These are phyloP conservation scores for Campaea margaritaria DNA, from an alignment of 2,888 invertebrate species.

Conservation along the genomic window DNA sequence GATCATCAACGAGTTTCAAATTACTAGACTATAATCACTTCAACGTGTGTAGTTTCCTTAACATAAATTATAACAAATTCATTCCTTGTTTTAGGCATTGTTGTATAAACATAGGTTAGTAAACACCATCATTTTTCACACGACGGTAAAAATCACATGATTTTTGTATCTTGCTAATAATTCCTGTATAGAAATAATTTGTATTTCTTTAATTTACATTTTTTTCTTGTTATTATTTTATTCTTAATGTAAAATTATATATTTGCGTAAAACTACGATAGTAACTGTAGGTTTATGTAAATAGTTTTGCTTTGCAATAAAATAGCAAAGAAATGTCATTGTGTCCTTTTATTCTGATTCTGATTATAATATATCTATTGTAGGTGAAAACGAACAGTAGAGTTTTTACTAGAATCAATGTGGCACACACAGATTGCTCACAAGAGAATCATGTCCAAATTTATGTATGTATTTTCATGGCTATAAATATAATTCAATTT, in stretches of 20 bases:
- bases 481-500: conserved; percentile 6
- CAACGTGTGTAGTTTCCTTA: conserved; percentile 53
- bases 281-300: conserved; percentile 75
- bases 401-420: conserved; percentile 15
- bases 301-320: conserved; percentile 70
- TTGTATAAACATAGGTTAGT: conserved; percentile 56
- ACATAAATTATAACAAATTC: conserved; percentile 65
- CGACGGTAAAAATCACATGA: conserved; percentile 52
- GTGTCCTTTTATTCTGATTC: conserved; percentile 36
- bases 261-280: conserved; percentile 60
- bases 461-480: neutral
- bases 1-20: conserved; percentile 31
- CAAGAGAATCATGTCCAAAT: neutral
- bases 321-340: conserved; percentile 50
- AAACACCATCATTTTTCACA: conserved; percentile 48
- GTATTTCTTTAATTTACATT: conserved; percentile 61
- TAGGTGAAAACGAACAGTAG: conserved; percentile 30
- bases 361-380: conserved; percentile 29
- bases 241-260: conserved; percentile 51
- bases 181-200: conserved; percentile 63
- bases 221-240: conserved; percentile 46
- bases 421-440: conserved; percentile 36
- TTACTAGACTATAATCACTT: conserved; percentile 23
- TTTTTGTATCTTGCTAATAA: conserved; percentile 53
- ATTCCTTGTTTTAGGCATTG: conserved; percentile 77